A percentile compares a stretch with the other conserved stretches of the same genome.
Conservation (phyloP, 1,140 invertebrate species). For the Bactericera cockerelli region DNA sequence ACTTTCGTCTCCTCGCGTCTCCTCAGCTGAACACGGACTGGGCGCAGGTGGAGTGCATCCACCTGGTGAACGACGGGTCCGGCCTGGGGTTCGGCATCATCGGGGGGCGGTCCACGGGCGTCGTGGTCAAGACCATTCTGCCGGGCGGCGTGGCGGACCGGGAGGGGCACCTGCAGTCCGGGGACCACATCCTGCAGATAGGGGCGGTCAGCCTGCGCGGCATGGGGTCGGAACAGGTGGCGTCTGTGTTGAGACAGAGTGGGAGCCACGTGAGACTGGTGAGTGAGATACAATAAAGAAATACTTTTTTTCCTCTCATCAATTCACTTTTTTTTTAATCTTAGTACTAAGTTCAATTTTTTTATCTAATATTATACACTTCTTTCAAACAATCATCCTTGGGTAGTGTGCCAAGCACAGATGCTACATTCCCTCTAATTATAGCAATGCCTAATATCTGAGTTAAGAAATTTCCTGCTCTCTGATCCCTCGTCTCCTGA, state of each 20-base stretch:
- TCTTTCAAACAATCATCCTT: too few relatives aligned
- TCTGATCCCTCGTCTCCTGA: too few relatives aligned
- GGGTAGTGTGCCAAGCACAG: too few relatives aligned
- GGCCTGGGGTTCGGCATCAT: slow-evolving; percentile 88
- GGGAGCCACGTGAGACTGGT: slow-evolving; percentile 66
- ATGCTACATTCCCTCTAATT: too few relatives aligned
- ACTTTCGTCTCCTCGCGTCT: too few relatives aligned
- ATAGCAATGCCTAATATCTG: too few relatives aligned
- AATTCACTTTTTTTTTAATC: too few relatives aligned
- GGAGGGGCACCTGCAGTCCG: slow-evolving; percentile 73
- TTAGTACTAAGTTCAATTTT: too few relatives aligned
- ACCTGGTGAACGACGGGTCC: slow-evolving; percentile 68
- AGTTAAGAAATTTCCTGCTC: too few relatives aligned
- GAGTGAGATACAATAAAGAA: too few relatives aligned
- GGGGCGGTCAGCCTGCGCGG: slow-evolving; percentile 81
- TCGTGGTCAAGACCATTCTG: slow-evolving; percentile 87
- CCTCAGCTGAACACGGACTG: slow-evolving; percentile 70
- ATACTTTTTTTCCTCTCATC: too few relatives aligned
- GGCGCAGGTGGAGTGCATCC: slow-evolving; percentile 77
- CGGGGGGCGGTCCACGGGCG: slow-evolving; percentile 86
- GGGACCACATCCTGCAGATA: slow-evolving; percentile 88
- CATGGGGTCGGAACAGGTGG: slow-evolving; percentile 85
- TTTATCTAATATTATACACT: too few relatives aligned
- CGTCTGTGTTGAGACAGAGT: slow-evolving; percentile 73
- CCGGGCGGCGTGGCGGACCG: slow-evolving; percentile 82